A percentile compares a stretch with the other conserved stretches of the same genome.
Evolutionary conservation across 2,888 invertebrate genomes (phyloP).

Genomic region (Graphium colonna): DNA sequence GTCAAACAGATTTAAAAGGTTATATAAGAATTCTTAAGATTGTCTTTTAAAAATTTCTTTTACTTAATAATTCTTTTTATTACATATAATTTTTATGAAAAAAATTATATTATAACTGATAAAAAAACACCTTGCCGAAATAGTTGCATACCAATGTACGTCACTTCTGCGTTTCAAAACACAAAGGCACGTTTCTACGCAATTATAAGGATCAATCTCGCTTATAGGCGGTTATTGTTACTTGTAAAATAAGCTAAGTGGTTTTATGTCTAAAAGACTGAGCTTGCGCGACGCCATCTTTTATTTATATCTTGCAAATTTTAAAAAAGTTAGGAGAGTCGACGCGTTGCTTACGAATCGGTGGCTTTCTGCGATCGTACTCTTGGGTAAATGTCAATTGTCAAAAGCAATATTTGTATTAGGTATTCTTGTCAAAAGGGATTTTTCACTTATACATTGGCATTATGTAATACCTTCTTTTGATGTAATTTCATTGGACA

Average conservation of each 20-base stretch:
- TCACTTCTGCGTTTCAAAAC: conserved; percentile 26
- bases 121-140: too few species aligned
- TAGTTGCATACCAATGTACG: conserved; percentile 1
- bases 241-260: conserved; percentile 26
- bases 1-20: too few species aligned
- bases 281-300: conserved; percentile 37
- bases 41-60: too few species aligned
- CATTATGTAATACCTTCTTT: neutral
- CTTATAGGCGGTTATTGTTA: conserved; percentile 25
- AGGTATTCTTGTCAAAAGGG: neutral
- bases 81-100: too few species aligned
- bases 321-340: neutral
- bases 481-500: neutral
- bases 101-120: too few species aligned
- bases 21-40: too few species aligned
- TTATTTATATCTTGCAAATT: conserved; percentile 10
- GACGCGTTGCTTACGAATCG: too few species aligned
- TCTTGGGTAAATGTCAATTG: conserved; percentile 19
- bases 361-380: too few species aligned
- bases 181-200: conserved; percentile 36
- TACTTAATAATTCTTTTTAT: too few species aligned
- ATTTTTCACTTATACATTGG: neutral
- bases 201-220: conserved; percentile 1
- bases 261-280: conserved; percentile 47
- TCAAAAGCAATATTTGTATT: conserved; percentile 7